Evolutionary conservation across 2,113 vertebrate genomes (phyloP), one percentile per base, ranked within the genome.

Genomic region (Pterophyllum scalare): DNA sequence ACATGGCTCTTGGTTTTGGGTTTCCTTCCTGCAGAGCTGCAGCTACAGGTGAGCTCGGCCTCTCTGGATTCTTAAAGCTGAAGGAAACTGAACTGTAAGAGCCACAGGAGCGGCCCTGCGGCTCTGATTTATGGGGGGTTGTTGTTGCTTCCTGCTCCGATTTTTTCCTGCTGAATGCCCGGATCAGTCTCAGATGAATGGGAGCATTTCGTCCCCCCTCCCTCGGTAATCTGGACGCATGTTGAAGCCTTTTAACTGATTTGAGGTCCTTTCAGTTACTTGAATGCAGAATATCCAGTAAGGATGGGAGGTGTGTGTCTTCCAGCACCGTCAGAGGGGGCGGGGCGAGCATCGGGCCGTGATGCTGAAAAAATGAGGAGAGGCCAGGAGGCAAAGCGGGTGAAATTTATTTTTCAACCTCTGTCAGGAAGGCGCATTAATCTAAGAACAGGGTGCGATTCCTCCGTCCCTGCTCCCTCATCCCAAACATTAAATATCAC

Each of bases 401-500:
- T 88, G 86, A 93, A 93, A 95, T 95, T 91, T 94, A 87, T 94
- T 94, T 94, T 94, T 89, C 91, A 93, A 93, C 94, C 95, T 92
- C 96, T 95, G 95, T 94, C 95, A 94, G 93, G 94, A 90, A 93
- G 94, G 94, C 95, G 93, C 97, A 98, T 98, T 96, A 97, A 97
- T 98, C 97, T 98, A 96, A 95, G 93, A 81, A 94, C 84, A 96
- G 97, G 94, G 96, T 95, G 61, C 33, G 77, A 74, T 58, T 88
- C 58, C 60, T 84, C 87, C 46, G 33, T 77, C 86, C 65, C 86
- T 87, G 91, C 87, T 84, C 91, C 43, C 90, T 93, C 91, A 94
- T 89, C 92, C 95, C 95, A 95, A 97, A 96, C 97, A 97, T 98
- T 98, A 99, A 98, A 98, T 97, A 98, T 97, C 97, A 97, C 96